Conservation (phyloP, 1,140 invertebrate species). For the Galendromus occidentalis region DNA sequence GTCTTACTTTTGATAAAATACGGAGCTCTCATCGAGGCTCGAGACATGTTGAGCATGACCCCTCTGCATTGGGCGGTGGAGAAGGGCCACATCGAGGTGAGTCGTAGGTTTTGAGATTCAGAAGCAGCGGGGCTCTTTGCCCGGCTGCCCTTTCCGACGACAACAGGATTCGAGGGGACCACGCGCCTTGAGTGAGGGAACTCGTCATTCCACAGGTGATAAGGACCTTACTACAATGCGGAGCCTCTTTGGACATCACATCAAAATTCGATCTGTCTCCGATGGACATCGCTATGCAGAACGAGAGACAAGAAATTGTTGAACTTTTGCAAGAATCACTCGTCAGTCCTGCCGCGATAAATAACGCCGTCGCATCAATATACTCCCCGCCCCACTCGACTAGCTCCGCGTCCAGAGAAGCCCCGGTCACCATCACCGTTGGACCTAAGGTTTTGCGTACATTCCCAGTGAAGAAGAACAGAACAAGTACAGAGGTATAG, state of each 20-base stretch:
- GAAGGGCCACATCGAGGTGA: conserved; percentile 45
- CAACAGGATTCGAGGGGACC: no score
- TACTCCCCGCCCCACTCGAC: background rate
- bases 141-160: no score
- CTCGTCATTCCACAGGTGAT: background rate
- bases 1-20: conserved; percentile 51
- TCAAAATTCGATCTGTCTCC: conserved; percentile 64
- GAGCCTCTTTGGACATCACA: background rate
- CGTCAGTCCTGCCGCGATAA: background rate
- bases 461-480: no score
- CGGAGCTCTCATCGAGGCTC: conserved; percentile 51
- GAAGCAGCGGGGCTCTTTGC: no score
- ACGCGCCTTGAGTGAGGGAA: no score
- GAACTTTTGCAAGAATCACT: conserved; percentile 33
- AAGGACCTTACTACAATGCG: background rate
- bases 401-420: no score
- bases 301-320: conserved; percentile 39
- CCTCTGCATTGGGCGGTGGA: conserved; percentile 85
- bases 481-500: no score
- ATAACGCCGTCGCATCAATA: background rate
- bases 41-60: conserved; percentile 79
- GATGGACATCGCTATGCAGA: conserved; percentile 47
- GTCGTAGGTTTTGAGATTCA: no score
- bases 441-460: no score
- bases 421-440: no score